Base-by-base conservation (phyloP, 2,113 vertebrate genomes). In the Platycercus adscitus region DNA sequence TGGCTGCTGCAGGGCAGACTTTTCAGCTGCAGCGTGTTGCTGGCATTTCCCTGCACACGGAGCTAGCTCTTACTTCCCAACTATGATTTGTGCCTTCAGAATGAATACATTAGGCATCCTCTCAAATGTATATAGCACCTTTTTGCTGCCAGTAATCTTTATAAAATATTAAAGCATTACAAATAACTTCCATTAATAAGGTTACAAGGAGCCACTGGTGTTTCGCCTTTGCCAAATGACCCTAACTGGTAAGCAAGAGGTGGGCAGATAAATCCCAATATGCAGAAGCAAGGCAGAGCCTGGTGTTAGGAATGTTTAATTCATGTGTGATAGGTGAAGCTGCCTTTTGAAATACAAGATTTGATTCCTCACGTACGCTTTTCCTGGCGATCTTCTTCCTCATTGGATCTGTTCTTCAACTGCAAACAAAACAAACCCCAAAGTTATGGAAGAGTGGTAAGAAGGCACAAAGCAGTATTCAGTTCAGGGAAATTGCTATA, bases 361-460 rank as follows among this genome's bases (percentile, higher is more conserved):
- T 37, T 83, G 49, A 28, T 75, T 84, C 37, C 58, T 85, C 63
- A 65, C 95, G 93, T 93, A 95, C 92, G 0, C 64, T 95, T 56
- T 88, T 84, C 80, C 72, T 2, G 13, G 44, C 37, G 92, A 37
- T 81, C 55, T 60, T 70, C 78, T 80, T 29, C 49, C 58, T 93
- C 72, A 75, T 24, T 75, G 2, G 0, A 33, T 72, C 53, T 17
- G 65, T 69, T 86, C 73, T 91, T 96, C 92, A 95, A 4, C 95
- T 96, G 92, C 72, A 92, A 94, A 79, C 7, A 43, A 82, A 60
- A 55, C 25, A 55, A 14, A 21, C 21, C 13, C 4, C 9, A 46
- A 5, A 29, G 37, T 19, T 56, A 61, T 11, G 14, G 15, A 21
- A 58, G 44, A 46, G 39, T 0, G 28, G n/a, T 52, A 24, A 76